Evolutionary conservation across 2,113 vertebrate species (phyloP), one percentile per base, ranked within the genome.

Genomic region (Phycodurus eques): DNA sequence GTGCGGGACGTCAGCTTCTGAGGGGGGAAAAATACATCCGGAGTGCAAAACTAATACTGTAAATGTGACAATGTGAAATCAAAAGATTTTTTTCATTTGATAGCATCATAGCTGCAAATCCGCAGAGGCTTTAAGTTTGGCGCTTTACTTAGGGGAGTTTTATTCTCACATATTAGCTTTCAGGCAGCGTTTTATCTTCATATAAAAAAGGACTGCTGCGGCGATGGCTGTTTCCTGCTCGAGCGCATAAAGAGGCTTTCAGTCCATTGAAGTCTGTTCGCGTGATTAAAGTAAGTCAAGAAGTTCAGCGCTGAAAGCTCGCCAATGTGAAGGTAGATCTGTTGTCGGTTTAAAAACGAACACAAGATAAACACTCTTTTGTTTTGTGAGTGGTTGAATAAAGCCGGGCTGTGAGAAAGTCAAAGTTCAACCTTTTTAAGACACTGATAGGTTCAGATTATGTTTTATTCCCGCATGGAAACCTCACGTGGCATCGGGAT

Each of bases 161-260:
- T 67, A 86, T 86, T 87, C 78, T 70, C 80, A 74, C 74, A 77
- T 83, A 85, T 78, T 82, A 77, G 74, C 75, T 86, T 75, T 71
- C 57, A 79, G 61, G 76, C 53, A 19, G 56, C 12, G 42, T 71
- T 84, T 80, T 73, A 74, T 73, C 82, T 79, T 71, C 73, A 82
- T 81, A 67, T 53, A 68, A 82, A 27, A 57, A 27, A 59, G 39
- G 19, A 63, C 31, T 14, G 7, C 39, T 2, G 39, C 4, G 11
- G 62, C 19, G 33, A 35, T n/a, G 14, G n/a, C 22, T 31, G 22
- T 35, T 61, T 61, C 15, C 44, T 66, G 3, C 64, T 31, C 44
- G n/a, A 78, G 59, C 68, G 57, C 70, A 80, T 76, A 59, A 65
- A 80, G 69, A 67, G 54, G 73, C 44, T 67, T 77, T 70, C 17